Conservation (phyloP, 2,113 vertebrate genomes). For the Emberiza fucata region DNA sequence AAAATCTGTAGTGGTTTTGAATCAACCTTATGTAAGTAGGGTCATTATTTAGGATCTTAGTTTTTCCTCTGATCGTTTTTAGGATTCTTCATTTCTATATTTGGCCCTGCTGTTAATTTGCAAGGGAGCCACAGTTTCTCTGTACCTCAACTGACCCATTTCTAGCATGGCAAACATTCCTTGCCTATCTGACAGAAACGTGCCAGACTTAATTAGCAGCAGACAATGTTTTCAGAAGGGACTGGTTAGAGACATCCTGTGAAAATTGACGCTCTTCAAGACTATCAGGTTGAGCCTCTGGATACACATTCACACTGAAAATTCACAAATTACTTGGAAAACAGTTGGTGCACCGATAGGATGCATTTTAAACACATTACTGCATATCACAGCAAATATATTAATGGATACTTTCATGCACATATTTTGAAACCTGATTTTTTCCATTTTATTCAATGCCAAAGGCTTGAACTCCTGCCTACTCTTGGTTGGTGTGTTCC, state of each 20-base stretch:
- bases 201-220: slow-evolving; percentile 38
- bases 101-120: background rate
- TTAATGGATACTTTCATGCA: background rate
- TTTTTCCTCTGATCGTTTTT: background rate
- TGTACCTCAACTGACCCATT: background rate
- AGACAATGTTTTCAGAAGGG: slow-evolving; percentile 9
- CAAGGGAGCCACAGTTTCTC: background rate
- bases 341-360: background rate
- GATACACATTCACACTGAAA: background rate
- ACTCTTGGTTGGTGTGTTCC: background rate
- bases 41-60: background rate
- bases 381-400: background rate
- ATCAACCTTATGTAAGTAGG: background rate
- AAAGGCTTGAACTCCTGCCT: background rate
- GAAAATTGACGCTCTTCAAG: background rate
- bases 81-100: background rate
- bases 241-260: slow-evolving; percentile 9
- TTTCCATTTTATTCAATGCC: background rate
- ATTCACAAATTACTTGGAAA: slow-evolving; percentile 10
- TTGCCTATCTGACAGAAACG: background rate
- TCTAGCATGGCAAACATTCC: background rate
- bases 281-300: slow-evolving; percentile 15
- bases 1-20: background rate
- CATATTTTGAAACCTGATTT: background rate
- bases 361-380: background rate